These are phyloP conservation scores for Pseudachorutes palmiensis DNA, from an alignment of 1,140 invertebrate genomes.

Conservation along the genomic window DNA sequence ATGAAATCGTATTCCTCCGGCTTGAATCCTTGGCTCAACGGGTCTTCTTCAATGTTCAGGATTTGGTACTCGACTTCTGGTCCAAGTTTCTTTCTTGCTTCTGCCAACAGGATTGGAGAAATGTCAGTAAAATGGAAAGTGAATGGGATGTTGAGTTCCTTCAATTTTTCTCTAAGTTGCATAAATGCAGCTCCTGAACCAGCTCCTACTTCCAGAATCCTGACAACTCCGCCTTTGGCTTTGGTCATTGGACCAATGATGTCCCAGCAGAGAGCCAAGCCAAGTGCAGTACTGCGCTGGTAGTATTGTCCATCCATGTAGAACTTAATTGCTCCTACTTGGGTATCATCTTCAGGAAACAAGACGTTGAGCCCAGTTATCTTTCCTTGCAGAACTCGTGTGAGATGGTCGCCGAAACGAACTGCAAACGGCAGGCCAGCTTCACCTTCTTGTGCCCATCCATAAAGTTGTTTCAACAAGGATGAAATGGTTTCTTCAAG, in stretches of 20 bases:
- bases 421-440: not conserved
- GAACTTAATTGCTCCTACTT: not conserved
- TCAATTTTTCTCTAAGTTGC: not conserved
- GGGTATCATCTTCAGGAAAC: not conserved
- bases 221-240: not conserved
- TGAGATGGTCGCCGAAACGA: not conserved
- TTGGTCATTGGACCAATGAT: not conserved
- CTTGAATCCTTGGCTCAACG: conserved; percentile 15
- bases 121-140: conserved; percentile 20
- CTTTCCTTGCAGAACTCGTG: not conserved
- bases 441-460: not conserved
- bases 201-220: conserved; percentile 23
- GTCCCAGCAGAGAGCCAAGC: not conserved
- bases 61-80: conserved; percentile 2
- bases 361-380: not conserved
- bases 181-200: not conserved
- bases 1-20: conserved; percentile 20
- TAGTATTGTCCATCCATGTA: not conserved
- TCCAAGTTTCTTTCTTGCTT: conserved; percentile 3
- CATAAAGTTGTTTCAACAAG: not conserved
- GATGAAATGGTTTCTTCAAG: not conserved
- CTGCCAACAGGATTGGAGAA: conserved; percentile 7
- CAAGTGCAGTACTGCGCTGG: not conserved
- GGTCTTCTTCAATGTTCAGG: conserved; percentile 26
- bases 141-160: conserved; percentile 4